phyloP scores from a whole-genome alignment of 2,888 invertebrate species.

The Lepidocyrtoides sp. region DNA sequence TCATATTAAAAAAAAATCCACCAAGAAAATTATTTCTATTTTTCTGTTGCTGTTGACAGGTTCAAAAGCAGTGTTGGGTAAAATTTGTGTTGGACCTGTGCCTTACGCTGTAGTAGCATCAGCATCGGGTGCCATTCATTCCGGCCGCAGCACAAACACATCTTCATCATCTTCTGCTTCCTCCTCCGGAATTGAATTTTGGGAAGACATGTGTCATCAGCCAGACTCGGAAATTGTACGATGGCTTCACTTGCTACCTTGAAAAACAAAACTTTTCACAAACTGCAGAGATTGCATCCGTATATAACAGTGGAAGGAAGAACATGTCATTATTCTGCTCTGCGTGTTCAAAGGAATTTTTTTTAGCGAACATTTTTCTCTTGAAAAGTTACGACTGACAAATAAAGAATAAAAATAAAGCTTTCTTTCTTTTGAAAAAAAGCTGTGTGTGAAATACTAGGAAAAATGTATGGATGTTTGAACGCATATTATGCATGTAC shows the following conservation, averaged over 20 bases:
- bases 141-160: conserved; percentile 88
- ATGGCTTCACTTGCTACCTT: conserved; percentile 83
- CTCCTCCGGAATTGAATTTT: conserved; percentile 85
- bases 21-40: background rate
- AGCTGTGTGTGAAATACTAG: background rate
- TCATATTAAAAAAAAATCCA: background rate
- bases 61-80: conserved; percentile 91
- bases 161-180: conserved; percentile 87
- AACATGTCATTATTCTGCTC: background rate
- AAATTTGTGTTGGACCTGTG: conserved; percentile 89
- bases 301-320: background rate
- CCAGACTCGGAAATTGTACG: conserved; percentile 82
- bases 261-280: conserved; percentile 24
- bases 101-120: conserved; percentile 80
- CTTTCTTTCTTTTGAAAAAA: background rate
- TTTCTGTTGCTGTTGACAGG: conserved; percentile 85
- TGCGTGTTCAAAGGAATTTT: background rate
- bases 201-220: conserved; percentile 85
- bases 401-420: background rate
- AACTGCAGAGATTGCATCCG: background rate
- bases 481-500: too few species aligned
- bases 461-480: background rate
- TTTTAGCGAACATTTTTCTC: background rate
- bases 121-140: conserved; percentile 86
- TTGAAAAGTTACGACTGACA: background rate